Evolutionary conservation across 2,113 vertebrate genomes (phyloP).

Genomic region (Caloenas nicobarica): DNA sequence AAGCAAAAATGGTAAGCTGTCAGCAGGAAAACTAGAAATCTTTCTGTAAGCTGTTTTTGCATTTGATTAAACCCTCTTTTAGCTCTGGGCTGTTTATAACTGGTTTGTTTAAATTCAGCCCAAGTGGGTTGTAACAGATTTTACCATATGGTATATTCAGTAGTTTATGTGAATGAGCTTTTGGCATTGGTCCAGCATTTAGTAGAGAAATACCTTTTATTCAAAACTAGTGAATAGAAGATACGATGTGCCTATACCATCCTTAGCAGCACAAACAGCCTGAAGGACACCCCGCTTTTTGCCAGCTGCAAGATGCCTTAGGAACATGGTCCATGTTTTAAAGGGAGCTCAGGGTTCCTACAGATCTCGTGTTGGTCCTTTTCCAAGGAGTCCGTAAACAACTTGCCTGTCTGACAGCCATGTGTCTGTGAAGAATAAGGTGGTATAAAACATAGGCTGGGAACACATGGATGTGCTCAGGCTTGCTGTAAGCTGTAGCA

Average conservation of each 20-base stretch:
- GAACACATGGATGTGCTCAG: not conserved
- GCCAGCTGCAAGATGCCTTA: not conserved
- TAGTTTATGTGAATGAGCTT: slow-evolving; percentile 27
- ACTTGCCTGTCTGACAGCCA: not conserved
- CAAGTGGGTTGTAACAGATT: slow-evolving; percentile 3
- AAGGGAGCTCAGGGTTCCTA: not conserved
- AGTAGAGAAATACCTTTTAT: slow-evolving; percentile 3
- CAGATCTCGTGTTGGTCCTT: not conserved
- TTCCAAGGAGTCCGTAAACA: not conserved
- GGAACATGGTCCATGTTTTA: not conserved
- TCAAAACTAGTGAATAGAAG: not conserved
- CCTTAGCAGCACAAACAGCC: not conserved
- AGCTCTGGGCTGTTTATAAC: slow-evolving; percentile 33
- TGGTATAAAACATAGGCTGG: not conserved
- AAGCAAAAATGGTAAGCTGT: not conserved
- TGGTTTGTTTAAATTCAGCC: slow-evolving; percentile 28
- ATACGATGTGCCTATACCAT: not conserved
- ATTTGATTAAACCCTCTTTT: slow-evolving; percentile 15
- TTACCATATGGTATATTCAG: slow-evolving; percentile 39
- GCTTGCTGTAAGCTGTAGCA: not conserved
- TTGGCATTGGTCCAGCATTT: not conserved
- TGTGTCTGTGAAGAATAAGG: not conserved
- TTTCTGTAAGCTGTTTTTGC: not conserved
- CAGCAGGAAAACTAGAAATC: not conserved
- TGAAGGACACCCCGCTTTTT: not conserved